Base-by-base conservation (phyloP, 2,113 vertebrate genomes). In the Heliornis fulica region DNA sequence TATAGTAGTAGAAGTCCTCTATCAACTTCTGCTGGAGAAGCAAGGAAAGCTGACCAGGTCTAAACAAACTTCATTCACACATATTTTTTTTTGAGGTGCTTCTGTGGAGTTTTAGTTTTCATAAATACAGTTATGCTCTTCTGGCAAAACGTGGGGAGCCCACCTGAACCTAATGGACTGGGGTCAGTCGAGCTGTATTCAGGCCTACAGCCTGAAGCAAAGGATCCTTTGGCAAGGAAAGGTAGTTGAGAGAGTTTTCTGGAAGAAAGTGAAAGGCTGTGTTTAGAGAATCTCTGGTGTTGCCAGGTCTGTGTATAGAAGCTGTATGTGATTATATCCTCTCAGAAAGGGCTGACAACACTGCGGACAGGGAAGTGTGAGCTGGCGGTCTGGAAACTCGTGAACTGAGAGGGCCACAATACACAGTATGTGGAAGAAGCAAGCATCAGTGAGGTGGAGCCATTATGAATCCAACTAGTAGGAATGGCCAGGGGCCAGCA, bases 361-460 rank as follows among this genome's bases (percentile, higher is more conserved):
- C 32, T 41, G 48, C 25, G 41, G 65, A 32, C 63, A 46, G 41
- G 15, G 31, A 94, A 79, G 71, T 15, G 36, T 51, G 45, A 87
- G 45, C 41, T 79, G 74, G 21, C 13, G 79, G 54, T 51, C 60
- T 57, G 29, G 36, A 68, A 51, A 83, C 15, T 29, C 0, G 1
- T 46, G 56, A 11, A 29, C 48, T 34, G 25, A 50, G 29, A 32
- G 11, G 25, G 36, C n/a, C 22, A 56, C 59, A 57, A 65, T 59
- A n/a, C 18, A 25, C 13, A 46, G 18, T 41, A 60, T 61, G 34
- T 16, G 8, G 40, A 15, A 68, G 54, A 83, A 43, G 51, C 17
- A 68, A 54, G 32, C 0, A 2, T 10, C 29, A 64, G 25, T 0
- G 2, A 53, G 18, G 41, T 53, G 38, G 29, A 69, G 8, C 19